phyloP scores from a whole-genome alignment of 92 coral and sea anemone species.

The Virgularia gustaviana region DNA sequence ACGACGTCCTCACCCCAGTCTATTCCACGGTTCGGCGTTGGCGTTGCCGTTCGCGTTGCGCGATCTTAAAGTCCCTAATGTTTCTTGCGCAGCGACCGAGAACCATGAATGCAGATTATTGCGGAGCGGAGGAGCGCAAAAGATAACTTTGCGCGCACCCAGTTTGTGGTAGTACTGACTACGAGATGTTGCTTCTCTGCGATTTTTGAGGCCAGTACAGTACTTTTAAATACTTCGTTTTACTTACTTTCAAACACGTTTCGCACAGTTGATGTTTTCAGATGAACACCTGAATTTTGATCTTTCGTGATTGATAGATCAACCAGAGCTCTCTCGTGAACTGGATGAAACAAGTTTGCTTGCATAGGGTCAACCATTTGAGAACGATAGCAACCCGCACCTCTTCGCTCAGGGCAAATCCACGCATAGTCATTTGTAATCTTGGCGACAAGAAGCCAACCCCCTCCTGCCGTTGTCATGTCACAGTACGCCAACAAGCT shows the following conservation, averaged over 20 bases:
- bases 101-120: too few relatives aligned
- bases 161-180: too few relatives aligned
- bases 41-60: too few relatives aligned
- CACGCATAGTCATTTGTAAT: constrained; percentile 92
- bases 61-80: too few relatives aligned
- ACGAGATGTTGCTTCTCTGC: too few relatives aligned
- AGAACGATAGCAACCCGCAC: constrained; percentile 65
- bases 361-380: constrained; percentile 59
- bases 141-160: too few relatives aligned
- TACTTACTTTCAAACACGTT: constrained; percentile 55
- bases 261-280: constrained; percentile 79
- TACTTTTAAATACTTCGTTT: too few relatives aligned
- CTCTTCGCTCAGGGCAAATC: constrained; percentile 88
- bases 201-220: too few relatives aligned
- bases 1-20: too few relatives aligned
- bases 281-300: constrained; percentile 82
- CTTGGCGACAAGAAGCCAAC: constrained; percentile 96
- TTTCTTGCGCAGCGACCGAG: too few relatives aligned
- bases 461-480: constrained; percentile 96
- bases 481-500: constrained; percentile 90
- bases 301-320: constrained; percentile 73
- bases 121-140: too few relatives aligned
- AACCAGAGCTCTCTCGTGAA: constrained; percentile 82
- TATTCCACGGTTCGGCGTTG: too few relatives aligned
- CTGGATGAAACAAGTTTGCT: constrained; percentile 79